Evolutionary conservation across 2,888 invertebrate genomes (phyloP).

Genomic region (Eugnorisma glareosa): DNA sequence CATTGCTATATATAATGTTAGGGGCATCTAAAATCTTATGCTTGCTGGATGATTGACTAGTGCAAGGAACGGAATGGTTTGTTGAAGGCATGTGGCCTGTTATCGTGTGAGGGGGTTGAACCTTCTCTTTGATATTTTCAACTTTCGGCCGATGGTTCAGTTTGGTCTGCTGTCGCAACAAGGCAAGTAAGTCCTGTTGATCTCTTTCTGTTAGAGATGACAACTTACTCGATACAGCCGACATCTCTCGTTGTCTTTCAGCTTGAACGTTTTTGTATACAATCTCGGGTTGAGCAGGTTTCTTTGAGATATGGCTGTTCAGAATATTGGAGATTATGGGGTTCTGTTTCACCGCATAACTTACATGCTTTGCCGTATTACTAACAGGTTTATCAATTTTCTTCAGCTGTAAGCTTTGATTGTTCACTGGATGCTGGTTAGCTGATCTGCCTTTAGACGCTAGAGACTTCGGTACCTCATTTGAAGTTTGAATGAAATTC

Average conservation of each 20-base stretch:
- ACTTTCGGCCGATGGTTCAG: slow-evolving; percentile 40
- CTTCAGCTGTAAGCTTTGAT: slow-evolving; percentile 24
- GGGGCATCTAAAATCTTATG: slow-evolving; percentile 41
- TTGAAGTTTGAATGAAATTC: slow-evolving; percentile 11
- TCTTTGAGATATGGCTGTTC: neutral
- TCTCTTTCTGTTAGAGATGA: slow-evolving; percentile 76
- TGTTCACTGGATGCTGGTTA: slow-evolving; percentile 32
- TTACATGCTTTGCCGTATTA: slow-evolving; percentile 8
- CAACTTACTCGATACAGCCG: slow-evolving; percentile 15
- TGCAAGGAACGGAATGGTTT: slow-evolving; percentile 32
- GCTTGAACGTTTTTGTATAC: slow-evolving; percentile 30
- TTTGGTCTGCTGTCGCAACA: slow-evolving; percentile 79
- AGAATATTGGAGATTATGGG: slow-evolving; percentile 48
- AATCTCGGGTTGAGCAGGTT: slow-evolving; percentile 13
- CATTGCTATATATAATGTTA: slow-evolving; percentile 21
- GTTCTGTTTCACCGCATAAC: slow-evolving; percentile 38
- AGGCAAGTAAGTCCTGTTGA: slow-evolving; percentile 77
- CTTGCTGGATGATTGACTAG: slow-evolving; percentile 48
- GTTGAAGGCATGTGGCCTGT: slow-evolving; percentile 18
- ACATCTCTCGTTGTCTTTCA: slow-evolving; percentile 24
- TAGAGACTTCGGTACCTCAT: slow-evolving; percentile 19
- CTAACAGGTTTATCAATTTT: slow-evolving; percentile 38
- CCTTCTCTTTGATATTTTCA: slow-evolving; percentile 44
- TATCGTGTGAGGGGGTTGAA: slow-evolving; percentile 30
- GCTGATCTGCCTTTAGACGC: slow-evolving; percentile 6